Base-by-base conservation (phyloP, 2,797 vertebrate species). In the Enteromius argenteus region DNA sequence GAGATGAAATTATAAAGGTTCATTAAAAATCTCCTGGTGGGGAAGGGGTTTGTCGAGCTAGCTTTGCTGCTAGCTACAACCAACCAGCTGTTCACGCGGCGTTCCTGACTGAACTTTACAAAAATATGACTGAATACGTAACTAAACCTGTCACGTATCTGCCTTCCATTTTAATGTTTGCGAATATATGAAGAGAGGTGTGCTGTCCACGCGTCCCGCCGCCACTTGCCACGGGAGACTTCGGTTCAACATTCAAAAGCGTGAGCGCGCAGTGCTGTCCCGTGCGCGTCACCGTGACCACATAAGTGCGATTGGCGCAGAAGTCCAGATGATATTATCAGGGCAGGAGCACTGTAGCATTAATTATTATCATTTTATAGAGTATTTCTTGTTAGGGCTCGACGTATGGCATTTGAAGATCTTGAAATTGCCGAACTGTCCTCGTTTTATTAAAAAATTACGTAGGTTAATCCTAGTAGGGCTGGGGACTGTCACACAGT, bases 1-100 rank as follows among this genome's bases (percentile, higher is more conserved):
- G 32, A 14, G 4, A 56, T 58, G 19, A 46, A 80, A 83, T 71
- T 3, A 44, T 15, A 4, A 27, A 35, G 49, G 53, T 56, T 44
- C 37, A n/a, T 9, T 30, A 21, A 83, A 76, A 67, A 80, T 30
- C 71, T 27, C 68, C 46, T 30, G 7, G 67, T 62, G 30, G 14
- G 56, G 9, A 83, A 56, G 27, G 62, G 49, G 60, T 37, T 60
- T 64, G 71, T 76, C 81, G 77, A n/a, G 76, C 84, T 87, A 87
- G 87, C 87, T 74, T 71, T 69, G 78, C 79, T 68, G 84, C 83
- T 84, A 84, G 86, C 87, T 73, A 27, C 67, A 21, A 77, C 19
- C 83, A 42, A 69, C 77, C 87, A 87, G 87, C 87, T 88, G 87
- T 88, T 88, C 73, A 53, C 79, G 69, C 23, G 58, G 39, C 85